Base-by-base conservation (phyloP, 2,113 vertebrate species). In the Ancistrus triradiatus region DNA sequence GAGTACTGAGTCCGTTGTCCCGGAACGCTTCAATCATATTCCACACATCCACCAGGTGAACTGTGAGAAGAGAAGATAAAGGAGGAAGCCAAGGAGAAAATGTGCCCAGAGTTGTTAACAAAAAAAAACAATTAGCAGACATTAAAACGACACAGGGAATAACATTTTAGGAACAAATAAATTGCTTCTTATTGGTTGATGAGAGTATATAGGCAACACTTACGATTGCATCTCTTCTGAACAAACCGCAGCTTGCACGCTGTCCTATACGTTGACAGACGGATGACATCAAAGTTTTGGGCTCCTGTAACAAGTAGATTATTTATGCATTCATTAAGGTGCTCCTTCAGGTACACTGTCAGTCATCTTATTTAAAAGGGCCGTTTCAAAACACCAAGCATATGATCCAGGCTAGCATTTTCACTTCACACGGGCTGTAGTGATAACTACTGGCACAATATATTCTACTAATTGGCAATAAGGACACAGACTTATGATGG, bases 11-110 rank as follows among this genome's bases (percentile, higher is more conserved):
- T 72, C 96, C 96, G 11, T 95, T 98, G 58, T 98, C 96, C 52
- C 96, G 85, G 82, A 98, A 98, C 74, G 96, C 96, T 88, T 98
- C 96, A 3, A 98, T 98, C 94, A 98, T 95, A 56, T 98, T 98
- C 96, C 95, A 98, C 78, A 98, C 96, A 46, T 98, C 96, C 59
- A 98, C 96, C 4, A 98, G 91, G 70, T 98, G 95, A 72, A 98
- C 96, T 98, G 78, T 6, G 14, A 40, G 6, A 55, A 2, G 2
- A 47, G 46, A 69, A 14, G 31, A 49, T n/a, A 50, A 10, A 28
- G 1, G 35, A 7, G 3, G 28, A 10, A 55, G 17, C 7, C 14
- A 14, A 9, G 17, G 6, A 58, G 37, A 21, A 14, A 14, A 14
- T 21, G 47, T 51, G 55, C 18, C 7, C 8, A 4, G 5, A 28